These are phyloP conservation scores for Cerastoderma edule DNA, from an alignment of 2,888 invertebrate genomes.

Conservation along the genomic window DNA sequence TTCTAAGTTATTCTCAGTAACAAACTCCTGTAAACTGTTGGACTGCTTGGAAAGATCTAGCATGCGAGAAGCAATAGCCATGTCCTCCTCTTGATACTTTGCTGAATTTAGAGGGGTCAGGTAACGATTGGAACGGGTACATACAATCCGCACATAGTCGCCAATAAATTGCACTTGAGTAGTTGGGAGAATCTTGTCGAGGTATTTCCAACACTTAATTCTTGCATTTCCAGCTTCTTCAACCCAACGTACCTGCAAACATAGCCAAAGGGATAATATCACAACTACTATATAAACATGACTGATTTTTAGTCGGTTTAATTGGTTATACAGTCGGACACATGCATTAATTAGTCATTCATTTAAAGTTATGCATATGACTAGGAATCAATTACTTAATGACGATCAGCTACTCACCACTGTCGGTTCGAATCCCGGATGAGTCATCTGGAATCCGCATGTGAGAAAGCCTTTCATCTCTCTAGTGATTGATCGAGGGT, in stretches of 20 bases:
- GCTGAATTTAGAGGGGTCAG: constrained; percentile 5
- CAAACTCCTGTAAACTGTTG: constrained; percentile 18
- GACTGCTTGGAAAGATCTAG: background rate
- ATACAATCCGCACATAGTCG: constrained; percentile 48
- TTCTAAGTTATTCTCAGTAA: constrained; percentile 26
- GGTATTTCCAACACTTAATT: constrained; percentile 43
- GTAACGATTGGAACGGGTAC: constrained; percentile 41
- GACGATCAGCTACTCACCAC: too few species aligned
- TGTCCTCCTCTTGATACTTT: constrained; percentile 1
- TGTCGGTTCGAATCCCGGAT: too few species aligned
- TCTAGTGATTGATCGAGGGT: too few species aligned
- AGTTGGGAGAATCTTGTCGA: constrained; percentile 37
- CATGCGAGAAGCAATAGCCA: constrained; percentile 14
- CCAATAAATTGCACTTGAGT: constrained; percentile 52
- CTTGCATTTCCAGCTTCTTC: constrained; percentile 48
- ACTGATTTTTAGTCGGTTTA: too few species aligned
- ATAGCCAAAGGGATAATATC: too few species aligned
- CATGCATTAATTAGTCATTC: too few species aligned
- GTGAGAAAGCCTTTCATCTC: too few species aligned
- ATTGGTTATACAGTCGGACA: too few species aligned
- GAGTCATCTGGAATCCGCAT: too few species aligned
- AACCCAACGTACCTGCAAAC: constrained; percentile 51
- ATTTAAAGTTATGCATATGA: too few species aligned
- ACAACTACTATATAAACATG: too few species aligned
- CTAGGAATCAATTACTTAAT: too few species aligned